Base-by-base conservation (phyloP, 1,140 invertebrate species). In the Drosophila kikkawai region DNA sequence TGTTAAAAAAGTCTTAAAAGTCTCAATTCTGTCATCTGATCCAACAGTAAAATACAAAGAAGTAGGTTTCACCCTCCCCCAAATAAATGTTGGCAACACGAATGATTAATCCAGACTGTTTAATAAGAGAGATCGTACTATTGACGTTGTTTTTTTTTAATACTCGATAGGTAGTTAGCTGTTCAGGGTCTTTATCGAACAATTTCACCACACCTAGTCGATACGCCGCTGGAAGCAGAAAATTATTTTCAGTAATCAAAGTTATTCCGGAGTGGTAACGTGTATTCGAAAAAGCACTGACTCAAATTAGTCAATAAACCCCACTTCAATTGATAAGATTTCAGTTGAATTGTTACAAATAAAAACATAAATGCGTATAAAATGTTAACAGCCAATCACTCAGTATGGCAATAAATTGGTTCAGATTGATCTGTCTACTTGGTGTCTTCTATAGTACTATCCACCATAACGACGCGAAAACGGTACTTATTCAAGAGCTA, bases 401-500 rank as follows among this genome's bases (percentile, higher is more conserved):
- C 50, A 57, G 39, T 36, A 71, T 57, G 26, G 50, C 66, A 59
- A 26, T 42, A 60, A 81, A 60, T 48, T 76, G 75, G 79, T 53
- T 65, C 0, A 69, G 47, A 66, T 26, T 66, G 4, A 19, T 71
- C 9, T 41, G 57, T 22, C n/a, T 36, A 8, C 47, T 39, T 8
- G 57, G 57, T 51, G n/a, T 74, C 12, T 36, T 79, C 3, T 26
- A 67, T 12, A 32, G 65, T 12, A 17, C 15, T 13, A 29, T 69
- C 8, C 29, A 9, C 1, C 29, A 45, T 34, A 7, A 32, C n/a
- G 26, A 50, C 2, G 80, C 78, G 1, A 84, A 84, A 50, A 37
- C 47, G 29, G 67, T 92, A 12, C 73, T 59, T n/a, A 69, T 79
- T 15, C 63, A 82, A 48, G 91, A 91, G 47, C 53, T 92, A 32